These are phyloP conservation scores for Caretta caretta DNA, from an alignment of 2,113 vertebrate genomes.

Conservation along the genomic window DNA sequence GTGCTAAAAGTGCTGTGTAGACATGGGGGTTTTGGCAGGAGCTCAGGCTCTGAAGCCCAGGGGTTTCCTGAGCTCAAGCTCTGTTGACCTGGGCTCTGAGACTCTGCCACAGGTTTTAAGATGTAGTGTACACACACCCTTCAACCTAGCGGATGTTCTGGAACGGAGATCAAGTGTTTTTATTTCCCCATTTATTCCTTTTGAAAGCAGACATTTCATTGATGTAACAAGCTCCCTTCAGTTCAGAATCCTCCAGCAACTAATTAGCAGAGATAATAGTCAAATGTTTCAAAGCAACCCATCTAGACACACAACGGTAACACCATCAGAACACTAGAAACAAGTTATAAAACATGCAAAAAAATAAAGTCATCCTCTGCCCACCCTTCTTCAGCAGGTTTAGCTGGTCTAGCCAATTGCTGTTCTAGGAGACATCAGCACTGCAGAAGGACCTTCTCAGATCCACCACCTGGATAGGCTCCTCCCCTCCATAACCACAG, in stretches of 20 bases:
- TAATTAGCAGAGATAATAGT: not conserved
- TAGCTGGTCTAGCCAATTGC: not conserved
- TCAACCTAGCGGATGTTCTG: not conserved
- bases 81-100: not conserved
- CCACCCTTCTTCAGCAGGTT: not conserved
- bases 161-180: not conserved
- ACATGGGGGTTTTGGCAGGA: not conserved
- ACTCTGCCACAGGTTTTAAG: not conserved
- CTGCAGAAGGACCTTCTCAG: not conserved
- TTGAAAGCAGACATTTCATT: not conserved
- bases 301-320: not conserved
- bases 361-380: not conserved
- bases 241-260: not conserved
- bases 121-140: not conserved
- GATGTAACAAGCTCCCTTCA: not conserved
- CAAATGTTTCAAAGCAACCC: not conserved
- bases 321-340: no score
- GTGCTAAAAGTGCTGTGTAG: not conserved
- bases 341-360: no score
- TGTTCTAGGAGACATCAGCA: not conserved
- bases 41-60: not conserved
- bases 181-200: not conserved
- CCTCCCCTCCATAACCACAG: not conserved
- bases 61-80: not conserved
- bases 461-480: not conserved